These are phyloP conservation scores for Dimorphilus gyrociliatus DNA, from an alignment of 2,888 invertebrate species.

Conservation along the genomic window DNA sequence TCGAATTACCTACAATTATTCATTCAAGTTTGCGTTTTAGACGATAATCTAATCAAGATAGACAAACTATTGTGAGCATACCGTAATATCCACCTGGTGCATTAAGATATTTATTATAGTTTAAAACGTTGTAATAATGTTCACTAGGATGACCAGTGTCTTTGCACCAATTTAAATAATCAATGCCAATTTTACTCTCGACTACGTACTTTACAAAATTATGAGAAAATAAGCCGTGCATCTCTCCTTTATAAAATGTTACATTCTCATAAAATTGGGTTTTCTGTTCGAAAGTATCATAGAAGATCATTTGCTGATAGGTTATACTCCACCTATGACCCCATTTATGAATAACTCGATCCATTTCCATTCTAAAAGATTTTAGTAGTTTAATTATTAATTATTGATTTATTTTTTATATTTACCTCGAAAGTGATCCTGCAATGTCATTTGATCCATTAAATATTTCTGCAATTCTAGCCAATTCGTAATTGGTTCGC, in stretches of 20 bases:
- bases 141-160: constrained; percentile 30
- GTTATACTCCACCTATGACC: constrained; percentile 13
- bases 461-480: constrained; percentile 21
- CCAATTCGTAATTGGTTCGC: constrained; percentile 29
- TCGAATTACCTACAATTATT: constrained; percentile 8
- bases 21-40: background rate
- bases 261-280: constrained; percentile 11
- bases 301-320: constrained; percentile 15
- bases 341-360: constrained; percentile 11
- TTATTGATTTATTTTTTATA: background rate
- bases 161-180: constrained; percentile 24
- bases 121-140: constrained; percentile 33
- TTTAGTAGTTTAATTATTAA: too few relatives aligned
- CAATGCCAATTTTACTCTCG: constrained; percentile 15
- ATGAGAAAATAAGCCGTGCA: constrained; percentile 27
- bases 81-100: constrained; percentile 28
- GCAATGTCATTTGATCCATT: constrained; percentile 32
- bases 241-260: constrained; percentile 21
- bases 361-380: constrained; percentile 11
- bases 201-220: constrained; percentile 25
- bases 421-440: constrained; percentile 11
- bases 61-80: constrained; percentile 7
- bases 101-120: constrained; percentile 19
- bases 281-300: constrained; percentile 9
- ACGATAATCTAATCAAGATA: background rate